A percentile compares a stretch with the other conserved stretches of the same genome.
Conservation (phyloP, 2,113 vertebrate genomes). For the Sula dactylatra region DNA sequence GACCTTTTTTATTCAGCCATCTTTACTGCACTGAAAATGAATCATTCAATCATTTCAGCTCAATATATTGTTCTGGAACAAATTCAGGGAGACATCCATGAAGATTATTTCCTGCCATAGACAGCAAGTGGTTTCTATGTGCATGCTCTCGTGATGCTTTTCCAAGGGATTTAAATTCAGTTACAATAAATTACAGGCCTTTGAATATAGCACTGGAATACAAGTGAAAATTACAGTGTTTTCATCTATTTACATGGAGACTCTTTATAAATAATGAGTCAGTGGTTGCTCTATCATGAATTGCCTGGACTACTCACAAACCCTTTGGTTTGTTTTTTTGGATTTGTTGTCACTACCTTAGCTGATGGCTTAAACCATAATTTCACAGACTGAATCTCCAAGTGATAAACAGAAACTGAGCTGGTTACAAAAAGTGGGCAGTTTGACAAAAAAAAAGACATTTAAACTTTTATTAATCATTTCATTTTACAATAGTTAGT, state of each 20-base stretch:
- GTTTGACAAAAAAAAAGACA: background rate
- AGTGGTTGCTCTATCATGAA: background rate
- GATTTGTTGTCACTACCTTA: background rate
- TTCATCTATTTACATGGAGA: conserved; percentile 46
- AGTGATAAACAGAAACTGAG: background rate
- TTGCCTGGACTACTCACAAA: background rate
- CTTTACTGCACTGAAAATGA: background rate
- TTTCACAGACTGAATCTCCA: background rate
- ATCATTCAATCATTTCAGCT: background rate
- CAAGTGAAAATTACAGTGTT: conserved; percentile 15
- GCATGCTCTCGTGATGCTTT: background rate
- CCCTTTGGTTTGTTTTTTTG: background rate
- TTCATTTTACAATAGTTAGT: background rate
- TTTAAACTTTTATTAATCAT: background rate
- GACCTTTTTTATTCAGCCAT: background rate
- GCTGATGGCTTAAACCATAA: background rate
- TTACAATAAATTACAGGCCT: background rate
- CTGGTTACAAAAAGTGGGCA: background rate
- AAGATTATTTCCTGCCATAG: background rate
- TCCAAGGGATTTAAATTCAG: conserved; percentile 24
- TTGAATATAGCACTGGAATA: background rate
- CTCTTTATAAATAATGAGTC: conserved; percentile 39
- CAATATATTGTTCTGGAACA: background rate
- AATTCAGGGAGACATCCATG: background rate
- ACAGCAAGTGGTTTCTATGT: background rate